These are phyloP conservation scores for Diphyllodes magnificus DNA, from an alignment of 2,113 vertebrate genomes.

Conservation along the genomic window DNA sequence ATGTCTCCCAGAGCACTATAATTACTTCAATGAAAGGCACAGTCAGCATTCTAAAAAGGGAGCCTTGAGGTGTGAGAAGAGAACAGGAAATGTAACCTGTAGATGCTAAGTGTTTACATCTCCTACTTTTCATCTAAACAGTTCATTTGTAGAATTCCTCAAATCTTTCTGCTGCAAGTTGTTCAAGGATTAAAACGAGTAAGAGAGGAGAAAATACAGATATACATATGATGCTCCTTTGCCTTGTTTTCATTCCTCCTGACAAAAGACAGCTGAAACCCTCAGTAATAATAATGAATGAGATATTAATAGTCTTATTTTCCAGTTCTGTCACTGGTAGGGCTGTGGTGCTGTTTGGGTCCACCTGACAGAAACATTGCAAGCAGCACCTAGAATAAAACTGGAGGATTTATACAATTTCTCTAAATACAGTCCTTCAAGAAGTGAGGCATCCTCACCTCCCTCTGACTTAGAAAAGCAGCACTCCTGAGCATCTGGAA, in stretches of 20 bases:
- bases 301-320: not conserved
- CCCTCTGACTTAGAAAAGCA: not conserved
- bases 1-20: not conserved
- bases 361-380: not conserved
- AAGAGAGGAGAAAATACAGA: not conserved
- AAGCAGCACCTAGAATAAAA: not conserved
- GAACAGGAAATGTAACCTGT: not conserved
- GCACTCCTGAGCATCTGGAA: not conserved
- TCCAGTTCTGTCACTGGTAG: not conserved
- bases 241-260: not conserved
- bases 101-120: not conserved
- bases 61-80: not conserved
- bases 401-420: not conserved
- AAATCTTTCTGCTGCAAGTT: not conserved
- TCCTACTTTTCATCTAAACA: not conserved
- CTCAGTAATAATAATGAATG: not conserved
- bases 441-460: not conserved
- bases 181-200: not conserved
- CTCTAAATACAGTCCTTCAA: not conserved
- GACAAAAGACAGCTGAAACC: not conserved
- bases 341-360: not conserved
- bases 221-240: not conserved
- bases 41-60: not conserved
- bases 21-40: not conserved
- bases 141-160: not conserved